These are phyloP conservation scores for Theropithecus gelada DNA, from an alignment of 2,113 vertebrate genomes.

Conservation along the genomic window DNA sequence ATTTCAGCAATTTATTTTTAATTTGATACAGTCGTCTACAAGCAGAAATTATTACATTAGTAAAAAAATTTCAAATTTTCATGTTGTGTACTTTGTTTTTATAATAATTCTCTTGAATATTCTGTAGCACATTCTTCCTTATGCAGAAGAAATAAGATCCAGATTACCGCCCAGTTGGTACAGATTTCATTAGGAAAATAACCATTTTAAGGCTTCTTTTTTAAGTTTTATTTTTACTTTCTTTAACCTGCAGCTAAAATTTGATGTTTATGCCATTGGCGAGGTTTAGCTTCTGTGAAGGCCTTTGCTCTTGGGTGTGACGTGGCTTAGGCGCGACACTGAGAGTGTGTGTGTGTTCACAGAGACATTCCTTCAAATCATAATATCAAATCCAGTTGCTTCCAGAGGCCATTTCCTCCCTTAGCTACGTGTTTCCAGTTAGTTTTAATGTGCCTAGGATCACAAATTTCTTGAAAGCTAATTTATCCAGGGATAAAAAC, in stretches of 20 bases:
- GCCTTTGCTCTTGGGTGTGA: neutral
- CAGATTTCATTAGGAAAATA: conserved; percentile 35
- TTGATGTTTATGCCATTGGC: neutral
- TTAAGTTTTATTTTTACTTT: conserved; percentile 47
- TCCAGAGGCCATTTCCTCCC: neutral
- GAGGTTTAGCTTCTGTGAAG: conserved; percentile 36
- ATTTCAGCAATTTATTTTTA: conserved; percentile 83
- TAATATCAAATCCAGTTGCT: neutral
- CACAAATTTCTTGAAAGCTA: conserved; percentile 9
- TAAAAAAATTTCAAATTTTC: conserved; percentile 73
- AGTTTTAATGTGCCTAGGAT: neutral
- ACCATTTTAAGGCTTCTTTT: neutral
- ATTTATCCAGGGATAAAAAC: neutral
- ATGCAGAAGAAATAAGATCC: neutral
- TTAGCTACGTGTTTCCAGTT: neutral
- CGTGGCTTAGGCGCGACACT: conserved; percentile 30
- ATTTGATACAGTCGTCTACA: conserved; percentile 79
- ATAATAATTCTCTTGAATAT: neutral
- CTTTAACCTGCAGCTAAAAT: conserved; percentile 11
- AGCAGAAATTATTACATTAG: conserved; percentile 79
- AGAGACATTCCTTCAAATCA: neutral
- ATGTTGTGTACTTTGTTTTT: conserved; percentile 57
- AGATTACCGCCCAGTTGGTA: conserved; percentile 33
- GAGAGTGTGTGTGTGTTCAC: fast-evolving
- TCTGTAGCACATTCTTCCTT: neutral